Percentiles rank a stretch among this genome's conserved stretches.
Conservation (phyloP, 2,888 invertebrate species). For the Diplolepis rosae region DNA sequence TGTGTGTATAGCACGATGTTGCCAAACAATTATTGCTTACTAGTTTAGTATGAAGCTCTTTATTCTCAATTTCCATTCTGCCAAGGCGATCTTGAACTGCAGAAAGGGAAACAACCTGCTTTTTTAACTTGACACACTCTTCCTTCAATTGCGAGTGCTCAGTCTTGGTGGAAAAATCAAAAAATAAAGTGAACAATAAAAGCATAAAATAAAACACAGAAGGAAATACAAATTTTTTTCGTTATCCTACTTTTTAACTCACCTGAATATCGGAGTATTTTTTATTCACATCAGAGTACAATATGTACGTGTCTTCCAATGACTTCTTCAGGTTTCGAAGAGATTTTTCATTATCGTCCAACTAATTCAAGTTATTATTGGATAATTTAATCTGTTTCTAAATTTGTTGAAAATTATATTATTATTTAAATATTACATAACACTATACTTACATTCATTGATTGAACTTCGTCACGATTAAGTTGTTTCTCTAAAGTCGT, state of each 20-base stretch:
- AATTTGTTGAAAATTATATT: background rate
- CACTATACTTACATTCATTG: slow-evolving; percentile 6
- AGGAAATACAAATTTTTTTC: background rate
- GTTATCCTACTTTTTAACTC: background rate
- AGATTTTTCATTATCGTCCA: slow-evolving; percentile 36
- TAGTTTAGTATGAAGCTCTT: slow-evolving; percentile 42
- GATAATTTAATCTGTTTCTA: background rate
- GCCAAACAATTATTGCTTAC: background rate
- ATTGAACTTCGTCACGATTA: slow-evolving; percentile 65
- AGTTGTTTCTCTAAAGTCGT: slow-evolving; percentile 79
- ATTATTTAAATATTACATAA: background rate
- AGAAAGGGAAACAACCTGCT: slow-evolving; percentile 43
- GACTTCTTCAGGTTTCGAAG: slow-evolving; percentile 40
- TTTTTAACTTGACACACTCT: slow-evolving; percentile 33
- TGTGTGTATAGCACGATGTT: too few species aligned
- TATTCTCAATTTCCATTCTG: slow-evolving; percentile 44
- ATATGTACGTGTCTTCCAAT: slow-evolving; percentile 44
- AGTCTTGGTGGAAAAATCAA: slow-evolving; percentile 12
- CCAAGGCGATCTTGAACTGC: slow-evolving; percentile 38
- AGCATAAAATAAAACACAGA: too few species aligned
- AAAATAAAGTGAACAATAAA: background rate
- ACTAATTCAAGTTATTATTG: background rate
- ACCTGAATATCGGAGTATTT: slow-evolving; percentile 50
- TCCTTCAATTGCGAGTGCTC: slow-evolving; percentile 26
- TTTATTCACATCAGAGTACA: slow-evolving; percentile 46